phyloP scores from a whole-genome alignment of 2,797 vertebrate genomes.

The Muscicapa comitata region DNA sequence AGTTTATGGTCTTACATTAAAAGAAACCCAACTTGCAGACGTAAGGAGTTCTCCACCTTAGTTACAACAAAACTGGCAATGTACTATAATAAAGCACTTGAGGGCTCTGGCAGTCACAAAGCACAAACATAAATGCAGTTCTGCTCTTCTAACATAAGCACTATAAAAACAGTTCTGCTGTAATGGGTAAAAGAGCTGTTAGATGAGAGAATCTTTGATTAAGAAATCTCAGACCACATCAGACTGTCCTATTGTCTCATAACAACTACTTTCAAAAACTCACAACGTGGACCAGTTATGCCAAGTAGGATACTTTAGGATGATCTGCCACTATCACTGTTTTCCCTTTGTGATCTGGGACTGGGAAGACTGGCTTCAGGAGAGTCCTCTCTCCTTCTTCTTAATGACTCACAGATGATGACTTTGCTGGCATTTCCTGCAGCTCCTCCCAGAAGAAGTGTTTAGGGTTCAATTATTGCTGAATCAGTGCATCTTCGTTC shows the following conservation, averaged over 20 bases:
- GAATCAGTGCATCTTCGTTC: conserved; percentile 69
- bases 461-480: conserved; percentile 64
- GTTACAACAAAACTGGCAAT: not conserved
- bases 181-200: not conserved
- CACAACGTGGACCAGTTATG: not conserved
- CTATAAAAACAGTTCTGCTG: conserved; percentile 13
- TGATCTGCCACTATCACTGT: not conserved
- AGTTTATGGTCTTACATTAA: not conserved
- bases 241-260: not conserved
- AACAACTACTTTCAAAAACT: conserved; percentile 4
- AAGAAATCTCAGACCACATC: conserved; percentile 18
- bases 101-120: conserved; percentile 36
- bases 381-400: not conserved
- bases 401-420: conserved; percentile 68
- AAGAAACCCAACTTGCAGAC: not conserved
- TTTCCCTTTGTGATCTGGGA: not conserved
- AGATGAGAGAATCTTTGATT: conserved; percentile 8
- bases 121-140: conserved; percentile 17
- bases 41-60: not conserved
- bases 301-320: not conserved
- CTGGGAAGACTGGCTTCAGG: not conserved
- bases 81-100: conserved; percentile 15
- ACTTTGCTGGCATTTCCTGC: conserved; percentile 39
- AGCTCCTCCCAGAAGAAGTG: conserved; percentile 27
- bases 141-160: conserved; percentile 13